A percentile compares a stretch with the other conserved stretches of the same genome.
Conservation (phyloP, 2,797 vertebrate genomes). For the Propithecus perrieri region DNA sequence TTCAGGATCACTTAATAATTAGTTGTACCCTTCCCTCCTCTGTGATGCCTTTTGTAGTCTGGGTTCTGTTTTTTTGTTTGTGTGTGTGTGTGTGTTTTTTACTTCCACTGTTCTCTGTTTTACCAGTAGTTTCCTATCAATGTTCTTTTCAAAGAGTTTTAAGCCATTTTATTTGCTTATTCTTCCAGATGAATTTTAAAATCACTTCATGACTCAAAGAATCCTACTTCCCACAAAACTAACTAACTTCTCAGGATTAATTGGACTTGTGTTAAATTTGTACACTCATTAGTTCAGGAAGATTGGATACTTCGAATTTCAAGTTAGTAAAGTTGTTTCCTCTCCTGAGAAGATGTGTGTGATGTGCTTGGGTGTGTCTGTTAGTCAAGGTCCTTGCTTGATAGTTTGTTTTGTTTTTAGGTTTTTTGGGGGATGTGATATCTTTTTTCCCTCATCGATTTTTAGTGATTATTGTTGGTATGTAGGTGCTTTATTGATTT, state of each 20-base stretch:
- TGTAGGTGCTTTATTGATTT: not conserved
- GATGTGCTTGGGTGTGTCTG: not conserved
- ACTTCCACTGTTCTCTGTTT: not conserved
- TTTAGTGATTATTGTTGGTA: not conserved
- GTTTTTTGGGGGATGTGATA: not conserved
- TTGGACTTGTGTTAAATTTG: not conserved
- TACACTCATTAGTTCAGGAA: not conserved
- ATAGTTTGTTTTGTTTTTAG: not conserved
- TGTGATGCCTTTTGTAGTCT: too few species aligned
- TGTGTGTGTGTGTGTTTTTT: not conserved
- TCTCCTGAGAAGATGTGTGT: fast-evolving
- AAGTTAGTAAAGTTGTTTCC: fast-evolving
- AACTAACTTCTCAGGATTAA: not conserved
- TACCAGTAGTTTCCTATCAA: not conserved
- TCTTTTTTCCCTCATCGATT: not conserved
- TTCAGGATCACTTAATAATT: not conserved
- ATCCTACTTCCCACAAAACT: not conserved
- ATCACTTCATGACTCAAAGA: not conserved
- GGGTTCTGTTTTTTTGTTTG: too few species aligned
- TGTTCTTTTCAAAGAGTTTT: not conserved
- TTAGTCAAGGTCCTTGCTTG: not conserved
- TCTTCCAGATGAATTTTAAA: not conserved
- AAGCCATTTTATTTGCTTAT: not conserved
- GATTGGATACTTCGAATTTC: fast-evolving
- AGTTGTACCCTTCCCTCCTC: fast-evolving